phyloP scores from a whole-genome alignment of 2,888 invertebrate species.

The Blastobasis lacticolella region DNA sequence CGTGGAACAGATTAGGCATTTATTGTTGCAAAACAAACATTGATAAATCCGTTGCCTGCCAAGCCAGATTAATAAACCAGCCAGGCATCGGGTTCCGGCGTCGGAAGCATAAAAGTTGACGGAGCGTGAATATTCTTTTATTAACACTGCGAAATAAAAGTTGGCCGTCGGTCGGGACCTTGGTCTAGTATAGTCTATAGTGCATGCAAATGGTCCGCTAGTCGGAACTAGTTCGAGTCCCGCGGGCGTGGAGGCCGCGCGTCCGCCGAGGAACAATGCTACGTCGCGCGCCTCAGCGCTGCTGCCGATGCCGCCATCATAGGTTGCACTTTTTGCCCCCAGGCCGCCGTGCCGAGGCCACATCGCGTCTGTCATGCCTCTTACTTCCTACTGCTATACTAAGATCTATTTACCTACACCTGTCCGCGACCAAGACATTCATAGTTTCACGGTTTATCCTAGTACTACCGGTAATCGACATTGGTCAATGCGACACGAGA shows the following conservation, averaged over 20 bases:
- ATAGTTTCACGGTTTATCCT: too few relatives aligned
- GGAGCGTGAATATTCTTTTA: too few relatives aligned
- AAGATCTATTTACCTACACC: background rate
- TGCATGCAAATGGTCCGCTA: conserved; percentile 26
- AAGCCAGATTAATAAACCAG: too few relatives aligned
- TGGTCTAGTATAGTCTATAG: conserved; percentile 23
- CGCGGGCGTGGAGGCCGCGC: background rate
- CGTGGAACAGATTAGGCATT: too few relatives aligned
- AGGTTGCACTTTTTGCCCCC: conserved; percentile 35
- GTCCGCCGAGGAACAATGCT: conserved; percentile 24
- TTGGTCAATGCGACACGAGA: too few relatives aligned
- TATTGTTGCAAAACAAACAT: too few relatives aligned
- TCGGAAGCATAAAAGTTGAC: too few relatives aligned
- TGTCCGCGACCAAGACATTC: too few relatives aligned
- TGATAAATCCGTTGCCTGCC: too few relatives aligned
- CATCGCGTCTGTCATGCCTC: conserved; percentile 25
- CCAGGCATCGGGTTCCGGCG: too few relatives aligned
- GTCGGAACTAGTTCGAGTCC: conserved; percentile 37
- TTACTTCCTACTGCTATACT: conserved; percentile 35
- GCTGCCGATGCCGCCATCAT: conserved; percentile 11
- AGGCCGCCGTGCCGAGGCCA: conserved; percentile 28
- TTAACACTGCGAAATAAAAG: too few relatives aligned
- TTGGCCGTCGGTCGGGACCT: conserved; percentile 10
- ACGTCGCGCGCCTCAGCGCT: conserved; percentile 19
- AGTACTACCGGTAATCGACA: too few relatives aligned